Conservation (phyloP, 2,888 invertebrate genomes). For the Phyllotreta striolata region DNA sequence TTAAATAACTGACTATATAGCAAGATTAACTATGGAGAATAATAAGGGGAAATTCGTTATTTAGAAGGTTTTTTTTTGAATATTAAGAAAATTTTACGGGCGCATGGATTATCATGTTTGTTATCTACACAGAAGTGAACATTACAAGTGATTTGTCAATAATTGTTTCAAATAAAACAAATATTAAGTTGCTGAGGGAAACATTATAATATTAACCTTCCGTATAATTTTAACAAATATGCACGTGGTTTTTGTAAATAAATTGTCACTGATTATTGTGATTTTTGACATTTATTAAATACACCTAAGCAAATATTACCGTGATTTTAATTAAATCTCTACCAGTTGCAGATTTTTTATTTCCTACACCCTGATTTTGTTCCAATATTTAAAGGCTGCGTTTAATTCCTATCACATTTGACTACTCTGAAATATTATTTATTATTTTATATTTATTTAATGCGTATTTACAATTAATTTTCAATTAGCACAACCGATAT, state of each 20-base stretch:
- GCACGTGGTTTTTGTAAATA: slow-evolving; percentile 48
- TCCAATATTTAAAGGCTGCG: neutral
- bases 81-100: slow-evolving; percentile 41
- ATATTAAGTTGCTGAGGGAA: slow-evolving; percentile 49
- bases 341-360: slow-evolving; percentile 22
- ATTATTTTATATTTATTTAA: no score
- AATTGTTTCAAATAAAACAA: slow-evolving; percentile 60
- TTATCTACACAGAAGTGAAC: slow-evolving; percentile 58
- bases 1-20: no score
- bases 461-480: no score
- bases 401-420: no score
- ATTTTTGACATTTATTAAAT: slow-evolving; percentile 45
- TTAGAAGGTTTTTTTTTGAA: slow-evolving; percentile 25
- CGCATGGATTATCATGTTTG: slow-evolving; percentile 49
- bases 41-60: slow-evolving; percentile 19
- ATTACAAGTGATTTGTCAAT: slow-evolving; percentile 62
- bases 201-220: slow-evolving; percentile 49
- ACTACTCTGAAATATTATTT: no score
- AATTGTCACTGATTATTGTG: slow-evolving; percentile 34
- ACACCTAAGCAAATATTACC: slow-evolving; percentile 57
- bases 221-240: slow-evolving; percentile 46
- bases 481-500: no score
- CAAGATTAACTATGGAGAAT: neutral
- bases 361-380: neutral
- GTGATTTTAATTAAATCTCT: slow-evolving; percentile 56